These are phyloP conservation scores for Pogonomyrmex barbatus DNA, from an alignment of 1,140 invertebrate species.

Conservation along the genomic window DNA sequence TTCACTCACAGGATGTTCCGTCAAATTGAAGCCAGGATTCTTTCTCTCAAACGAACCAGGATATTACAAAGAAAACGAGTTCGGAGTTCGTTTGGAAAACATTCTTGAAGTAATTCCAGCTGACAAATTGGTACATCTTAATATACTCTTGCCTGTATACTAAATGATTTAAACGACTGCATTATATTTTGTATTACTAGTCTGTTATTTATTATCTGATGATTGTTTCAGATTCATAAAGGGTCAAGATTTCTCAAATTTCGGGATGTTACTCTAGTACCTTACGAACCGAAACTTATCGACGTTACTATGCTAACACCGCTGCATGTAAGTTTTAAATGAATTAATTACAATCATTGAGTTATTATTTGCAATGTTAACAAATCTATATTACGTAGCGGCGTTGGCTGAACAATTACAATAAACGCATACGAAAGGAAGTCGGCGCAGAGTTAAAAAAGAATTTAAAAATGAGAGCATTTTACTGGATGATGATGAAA, in stretches of 20 bases:
- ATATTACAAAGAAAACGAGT: slow-evolving; percentile 93
- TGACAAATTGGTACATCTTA: slow-evolving; percentile 77
- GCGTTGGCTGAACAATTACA: slow-evolving; percentile 93
- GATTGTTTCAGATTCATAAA: slow-evolving; percentile 77
- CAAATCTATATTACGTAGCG: slow-evolving; percentile 86
- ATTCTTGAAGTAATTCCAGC: slow-evolving; percentile 93
- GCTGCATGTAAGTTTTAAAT: slow-evolving; percentile 88
- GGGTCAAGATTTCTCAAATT: slow-evolving; percentile 90
- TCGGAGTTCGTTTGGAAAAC: slow-evolving; percentile 97
- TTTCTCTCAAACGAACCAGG: slow-evolving; percentile 95
- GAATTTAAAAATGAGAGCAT: slow-evolving; percentile 89
- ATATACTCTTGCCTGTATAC: not conserved
- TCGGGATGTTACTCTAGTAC: slow-evolving; percentile 94
- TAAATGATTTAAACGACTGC: not conserved
- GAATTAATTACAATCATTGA: not conserved
- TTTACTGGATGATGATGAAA: slow-evolving; percentile 93
- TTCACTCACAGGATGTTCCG: slow-evolving; percentile 68
- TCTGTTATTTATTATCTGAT: slow-evolving; percentile 24
- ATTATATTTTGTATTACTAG: not conserved
- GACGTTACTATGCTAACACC: slow-evolving; percentile 91
- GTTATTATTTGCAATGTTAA: slow-evolving; percentile 36
- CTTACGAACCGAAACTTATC: slow-evolving; percentile 97
- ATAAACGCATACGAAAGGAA: slow-evolving; percentile 89
- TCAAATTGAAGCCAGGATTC: slow-evolving; percentile 91
- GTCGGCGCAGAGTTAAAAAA: slow-evolving; percentile 91